A percentile compares a stretch with the other conserved stretches of the same genome.
Conservation (phyloP, 2,797 vertebrate species). For the Odontamblyopus rebecca region DNA sequence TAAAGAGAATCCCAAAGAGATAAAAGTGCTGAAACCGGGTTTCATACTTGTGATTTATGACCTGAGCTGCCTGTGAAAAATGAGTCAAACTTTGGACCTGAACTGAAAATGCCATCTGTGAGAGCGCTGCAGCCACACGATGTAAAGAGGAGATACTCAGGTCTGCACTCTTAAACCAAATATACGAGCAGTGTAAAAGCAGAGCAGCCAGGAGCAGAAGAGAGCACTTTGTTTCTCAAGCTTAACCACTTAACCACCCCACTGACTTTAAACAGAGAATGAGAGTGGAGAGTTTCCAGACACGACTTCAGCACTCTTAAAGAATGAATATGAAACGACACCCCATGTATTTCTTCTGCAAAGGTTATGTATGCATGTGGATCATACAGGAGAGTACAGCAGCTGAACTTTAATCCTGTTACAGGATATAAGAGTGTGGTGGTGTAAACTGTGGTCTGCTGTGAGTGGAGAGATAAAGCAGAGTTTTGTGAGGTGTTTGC, state of each 20-base stretch:
- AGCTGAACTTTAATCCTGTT: background rate
- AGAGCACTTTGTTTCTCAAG: background rate
- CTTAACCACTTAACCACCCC: background rate
- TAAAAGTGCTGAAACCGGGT: conserved; percentile 30
- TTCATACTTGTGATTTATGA: conserved; percentile 33
- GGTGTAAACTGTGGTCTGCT: background rate
- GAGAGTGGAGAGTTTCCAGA: background rate
- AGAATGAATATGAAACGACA: background rate
- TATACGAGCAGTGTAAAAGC: background rate
- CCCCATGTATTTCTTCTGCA: background rate
- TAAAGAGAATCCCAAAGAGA: conserved; percentile 14
- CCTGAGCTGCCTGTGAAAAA: conserved; percentile 3
- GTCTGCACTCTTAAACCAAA: conserved; percentile 18
- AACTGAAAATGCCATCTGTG: conserved; percentile 41
- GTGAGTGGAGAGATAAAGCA: background rate
- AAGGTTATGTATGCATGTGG: background rate
- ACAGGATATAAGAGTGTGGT: background rate
- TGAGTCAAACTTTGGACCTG: conserved; percentile 11
- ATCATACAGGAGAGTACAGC: background rate
- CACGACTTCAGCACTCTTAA: background rate
- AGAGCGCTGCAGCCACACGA: conserved; percentile 12
- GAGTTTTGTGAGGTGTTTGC: background rate
- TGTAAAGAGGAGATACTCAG: conserved; percentile 7
- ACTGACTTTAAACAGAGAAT: background rate
- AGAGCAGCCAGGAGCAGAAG: background rate